Conservation (phyloP, 2,113 vertebrate genomes). For the Megaptera novaeangliae region DNA sequence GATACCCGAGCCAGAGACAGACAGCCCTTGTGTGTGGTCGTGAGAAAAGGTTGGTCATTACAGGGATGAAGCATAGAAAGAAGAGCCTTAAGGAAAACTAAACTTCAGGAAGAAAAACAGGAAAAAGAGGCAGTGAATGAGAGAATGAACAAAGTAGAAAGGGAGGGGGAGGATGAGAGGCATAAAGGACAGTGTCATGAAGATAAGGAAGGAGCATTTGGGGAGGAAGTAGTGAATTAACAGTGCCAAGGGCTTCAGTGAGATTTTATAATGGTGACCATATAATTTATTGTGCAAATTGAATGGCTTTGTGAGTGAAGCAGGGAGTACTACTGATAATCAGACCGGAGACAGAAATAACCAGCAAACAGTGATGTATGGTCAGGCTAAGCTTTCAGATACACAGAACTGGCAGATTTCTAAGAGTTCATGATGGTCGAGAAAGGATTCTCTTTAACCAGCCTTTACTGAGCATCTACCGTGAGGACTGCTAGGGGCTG, state of each 20-base stretch:
- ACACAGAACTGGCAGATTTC: neutral
- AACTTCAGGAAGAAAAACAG: neutral
- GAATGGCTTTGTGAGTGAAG: neutral
- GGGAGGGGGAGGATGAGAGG: neutral
- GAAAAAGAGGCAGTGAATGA: neutral
- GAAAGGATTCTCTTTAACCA: neutral
- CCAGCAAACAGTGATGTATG: neutral
- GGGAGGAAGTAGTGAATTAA: neutral
- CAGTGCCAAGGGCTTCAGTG: neutral
- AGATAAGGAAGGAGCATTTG: neutral
- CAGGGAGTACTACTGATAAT: neutral
- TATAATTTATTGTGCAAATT: neutral
- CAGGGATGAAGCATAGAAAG: neutral
- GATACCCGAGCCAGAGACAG: neutral
- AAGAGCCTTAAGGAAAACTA: neutral
- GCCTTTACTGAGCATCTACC: neutral
- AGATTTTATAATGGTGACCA: neutral
- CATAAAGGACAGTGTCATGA: neutral
- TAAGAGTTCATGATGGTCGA: neutral
- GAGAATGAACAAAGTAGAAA: neutral
- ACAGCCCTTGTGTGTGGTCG: neutral
- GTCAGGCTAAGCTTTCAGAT: too few relatives aligned
- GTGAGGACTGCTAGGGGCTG: neutral
- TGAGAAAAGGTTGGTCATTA: neutral
- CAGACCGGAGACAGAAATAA: neutral